Conservation (phyloP, 2,888 invertebrate species). For the Argynnis bischoffii region DNA sequence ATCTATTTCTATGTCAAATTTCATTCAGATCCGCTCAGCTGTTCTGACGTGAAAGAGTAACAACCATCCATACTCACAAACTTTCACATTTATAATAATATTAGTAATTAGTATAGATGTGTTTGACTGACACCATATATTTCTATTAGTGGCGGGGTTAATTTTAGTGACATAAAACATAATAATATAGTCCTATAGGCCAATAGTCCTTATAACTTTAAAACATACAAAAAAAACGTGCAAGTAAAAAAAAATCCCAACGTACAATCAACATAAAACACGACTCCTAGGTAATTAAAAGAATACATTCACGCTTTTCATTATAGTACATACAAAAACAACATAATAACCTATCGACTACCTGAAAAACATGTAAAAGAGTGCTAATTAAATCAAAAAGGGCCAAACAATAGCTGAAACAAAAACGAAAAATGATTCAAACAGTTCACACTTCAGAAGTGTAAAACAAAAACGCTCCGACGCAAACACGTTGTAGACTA, state of each 20-base stretch:
- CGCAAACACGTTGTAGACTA: conserved; percentile 49
- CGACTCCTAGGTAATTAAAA: conserved; percentile 22
- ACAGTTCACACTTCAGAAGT: conserved; percentile 77
- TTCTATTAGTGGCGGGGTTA: too few species aligned
- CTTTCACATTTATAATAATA: too few species aligned
- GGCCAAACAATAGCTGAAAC: conserved; percentile 51
- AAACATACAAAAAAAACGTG: too few species aligned
- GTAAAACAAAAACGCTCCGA: conserved; percentile 63
- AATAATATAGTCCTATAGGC: too few species aligned
- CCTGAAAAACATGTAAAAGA: conserved; percentile 34
- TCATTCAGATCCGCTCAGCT: too few species aligned
- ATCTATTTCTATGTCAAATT: too few species aligned
- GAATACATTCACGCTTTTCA: conserved; percentile 18
- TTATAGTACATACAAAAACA: conserved; percentile 22
- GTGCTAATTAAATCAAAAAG: conserved; percentile 65
- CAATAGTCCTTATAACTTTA: too few species aligned
- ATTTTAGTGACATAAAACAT: too few species aligned
- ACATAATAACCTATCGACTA: conserved; percentile 30
- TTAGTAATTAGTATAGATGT: too few species aligned
- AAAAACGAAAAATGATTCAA: conserved; percentile 57
- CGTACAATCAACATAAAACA: conserved; percentile 12
- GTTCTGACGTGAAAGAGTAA: too few species aligned
- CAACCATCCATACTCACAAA: too few species aligned
- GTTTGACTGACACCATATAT: too few species aligned
- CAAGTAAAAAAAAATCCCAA: neutral